These are phyloP conservation scores for Gambusia affinis DNA, from an alignment of 2,113 vertebrate genomes.

Conservation along the genomic window DNA sequence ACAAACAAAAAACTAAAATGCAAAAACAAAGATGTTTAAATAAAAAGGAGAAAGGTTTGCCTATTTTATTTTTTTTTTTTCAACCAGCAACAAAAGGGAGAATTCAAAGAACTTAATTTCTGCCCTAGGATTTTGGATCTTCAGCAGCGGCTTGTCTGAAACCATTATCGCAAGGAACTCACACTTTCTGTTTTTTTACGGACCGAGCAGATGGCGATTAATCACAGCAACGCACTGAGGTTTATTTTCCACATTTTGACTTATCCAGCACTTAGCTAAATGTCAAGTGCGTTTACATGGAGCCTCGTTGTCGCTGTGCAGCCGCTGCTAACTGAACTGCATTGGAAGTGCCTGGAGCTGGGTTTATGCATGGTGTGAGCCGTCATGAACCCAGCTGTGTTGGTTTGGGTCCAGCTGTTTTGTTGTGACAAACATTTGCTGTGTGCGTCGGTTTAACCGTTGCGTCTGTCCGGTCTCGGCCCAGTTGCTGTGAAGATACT, in stretches of 20 bases:
- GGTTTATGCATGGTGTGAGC: constrained; percentile 3
- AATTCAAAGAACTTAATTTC: no score
- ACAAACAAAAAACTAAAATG: no score
- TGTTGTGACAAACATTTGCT: constrained; percentile 24
- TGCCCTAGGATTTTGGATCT: background rate
- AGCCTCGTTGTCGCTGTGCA: background rate
- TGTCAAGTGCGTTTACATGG: constrained; percentile 1
- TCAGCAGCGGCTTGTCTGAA: background rate
- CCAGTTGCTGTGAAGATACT: background rate
- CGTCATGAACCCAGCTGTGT: background rate
- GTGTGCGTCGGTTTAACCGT: background rate
- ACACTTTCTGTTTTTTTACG: constrained; percentile 1
- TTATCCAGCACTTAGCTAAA: background rate
- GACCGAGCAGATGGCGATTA: constrained; percentile 9
- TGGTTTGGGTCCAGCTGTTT: constrained; percentile 13
- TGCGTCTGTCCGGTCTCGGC: constrained; percentile 3
- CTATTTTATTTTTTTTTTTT: no score
- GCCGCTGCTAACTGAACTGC: constrained; percentile 9
- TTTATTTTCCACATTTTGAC: constrained; percentile 21
- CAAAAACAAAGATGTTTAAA: no score
- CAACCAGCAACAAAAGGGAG: background rate
- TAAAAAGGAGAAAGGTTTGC: no score
- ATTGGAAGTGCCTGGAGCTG: background rate
- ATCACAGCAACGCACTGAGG: constrained; percentile 11
- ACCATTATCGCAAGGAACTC: background rate